Evolutionary conservation across 2,888 invertebrate genomes (phyloP).

Genomic region (Hypena proboscidalis): DNA sequence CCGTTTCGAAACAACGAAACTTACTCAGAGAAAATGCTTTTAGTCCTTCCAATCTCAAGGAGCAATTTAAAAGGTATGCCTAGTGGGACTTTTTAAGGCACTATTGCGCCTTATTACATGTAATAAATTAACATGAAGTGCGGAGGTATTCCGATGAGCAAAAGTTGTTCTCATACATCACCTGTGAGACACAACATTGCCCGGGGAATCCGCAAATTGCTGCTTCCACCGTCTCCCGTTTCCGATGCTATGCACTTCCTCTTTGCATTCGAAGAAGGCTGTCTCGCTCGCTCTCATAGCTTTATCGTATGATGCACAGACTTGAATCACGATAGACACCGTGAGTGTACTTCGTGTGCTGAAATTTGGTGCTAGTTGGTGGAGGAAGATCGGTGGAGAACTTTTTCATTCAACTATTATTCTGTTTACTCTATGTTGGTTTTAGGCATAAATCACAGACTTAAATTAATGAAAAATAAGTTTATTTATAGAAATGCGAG

Average conservation of each 20-base stretch:
- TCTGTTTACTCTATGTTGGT: too few species aligned
- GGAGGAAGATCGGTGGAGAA: too few species aligned
- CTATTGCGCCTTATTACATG: conserved; percentile 52
- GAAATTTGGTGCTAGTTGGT: too few species aligned
- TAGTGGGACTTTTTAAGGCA: conserved; percentile 40
- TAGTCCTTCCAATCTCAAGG: conserved; percentile 40
- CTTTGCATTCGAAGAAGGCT: conserved; percentile 35
- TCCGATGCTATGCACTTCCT: conserved; percentile 53
- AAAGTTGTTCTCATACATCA: conserved; percentile 57
- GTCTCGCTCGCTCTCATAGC: conserved; percentile 33
- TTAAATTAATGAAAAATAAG: too few species aligned
- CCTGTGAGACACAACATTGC: conserved; percentile 45
- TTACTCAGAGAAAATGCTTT: conserved; percentile 40
- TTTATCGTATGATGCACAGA: conserved; percentile 16
- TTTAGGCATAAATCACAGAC: too few species aligned
- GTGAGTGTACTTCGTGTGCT: too few species aligned
- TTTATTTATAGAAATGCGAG: too few species aligned
- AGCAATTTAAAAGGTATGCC: conserved; percentile 44
- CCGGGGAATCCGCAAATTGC: conserved; percentile 43
- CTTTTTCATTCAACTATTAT: too few species aligned
- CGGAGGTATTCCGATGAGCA: conserved; percentile 57
- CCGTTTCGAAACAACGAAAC: conserved; percentile 41
- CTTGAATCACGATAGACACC: too few species aligned
- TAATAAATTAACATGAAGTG: conserved; percentile 59
- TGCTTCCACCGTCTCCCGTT: conserved; percentile 47